These are phyloP conservation scores for Diogma glabrata DNA, from an alignment of 2,888 invertebrate species.

Conservation along the genomic window DNA sequence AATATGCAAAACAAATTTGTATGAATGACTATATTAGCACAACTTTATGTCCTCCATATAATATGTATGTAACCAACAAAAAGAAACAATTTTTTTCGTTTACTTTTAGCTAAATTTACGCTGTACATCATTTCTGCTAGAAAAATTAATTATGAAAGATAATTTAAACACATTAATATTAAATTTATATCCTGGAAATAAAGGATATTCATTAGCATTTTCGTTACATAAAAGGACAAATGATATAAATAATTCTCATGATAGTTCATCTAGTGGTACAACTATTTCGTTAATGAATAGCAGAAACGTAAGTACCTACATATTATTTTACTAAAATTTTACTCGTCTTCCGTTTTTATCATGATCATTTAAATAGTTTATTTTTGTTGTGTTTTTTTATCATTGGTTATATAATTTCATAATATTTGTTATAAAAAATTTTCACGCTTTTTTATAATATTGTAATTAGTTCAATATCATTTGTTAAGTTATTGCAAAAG, in stretches of 20 bases:
- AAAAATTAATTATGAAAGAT: constrained; percentile 73
- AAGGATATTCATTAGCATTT: constrained; percentile 63
- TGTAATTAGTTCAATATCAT: too few species aligned
- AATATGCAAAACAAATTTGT: too few species aligned
- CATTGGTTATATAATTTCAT: too few species aligned
- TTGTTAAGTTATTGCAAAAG: too few species aligned
- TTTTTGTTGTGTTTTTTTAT: too few species aligned
- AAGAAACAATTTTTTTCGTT: constrained; percentile 15
- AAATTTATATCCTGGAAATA: constrained; percentile 83
- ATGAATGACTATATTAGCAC: too few species aligned
- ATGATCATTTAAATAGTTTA: too few species aligned
- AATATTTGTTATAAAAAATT: too few species aligned
- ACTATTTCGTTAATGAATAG: constrained; percentile 5
- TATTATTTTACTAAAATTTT: neutral
- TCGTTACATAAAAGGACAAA: constrained; percentile 4
- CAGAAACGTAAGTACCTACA: neutral
- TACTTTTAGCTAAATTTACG: constrained; percentile 31
- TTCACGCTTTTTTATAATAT: too few species aligned
- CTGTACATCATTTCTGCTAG: constrained; percentile 59
- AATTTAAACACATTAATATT: constrained; percentile 80
- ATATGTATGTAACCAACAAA: too few species aligned
- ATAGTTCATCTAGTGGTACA: constrained; percentile 3
- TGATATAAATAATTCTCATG: neutral
- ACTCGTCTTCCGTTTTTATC: too few species aligned
- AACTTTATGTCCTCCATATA: too few species aligned